A percentile compares a stretch with the other conserved stretches of the same genome.
Evolutionary conservation across 2,113 vertebrate species (phyloP).

Genomic region (Menura novaehollandiae): DNA sequence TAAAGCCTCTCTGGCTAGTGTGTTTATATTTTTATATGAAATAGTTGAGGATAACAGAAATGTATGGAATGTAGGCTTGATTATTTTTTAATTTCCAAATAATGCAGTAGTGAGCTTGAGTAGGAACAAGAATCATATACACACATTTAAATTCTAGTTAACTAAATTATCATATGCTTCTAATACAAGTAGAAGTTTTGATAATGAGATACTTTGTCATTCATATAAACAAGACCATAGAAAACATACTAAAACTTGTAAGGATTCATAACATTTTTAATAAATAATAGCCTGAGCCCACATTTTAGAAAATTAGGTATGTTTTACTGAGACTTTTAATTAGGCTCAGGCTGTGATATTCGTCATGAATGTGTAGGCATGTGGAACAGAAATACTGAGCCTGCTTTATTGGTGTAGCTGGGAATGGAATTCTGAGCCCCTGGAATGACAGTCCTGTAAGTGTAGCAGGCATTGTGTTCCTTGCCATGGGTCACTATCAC

Average conservation of each 20-base stretch:
- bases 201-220: not conserved
- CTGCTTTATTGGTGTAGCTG: not conserved
- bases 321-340: not conserved
- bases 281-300: not conserved
- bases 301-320: not conserved
- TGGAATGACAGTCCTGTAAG: not conserved
- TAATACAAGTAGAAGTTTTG: not conserved
- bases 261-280: not conserved
- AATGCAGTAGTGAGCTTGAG: not conserved
- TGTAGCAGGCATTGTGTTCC: not conserved
- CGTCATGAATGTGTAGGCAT: rapidly evolving
- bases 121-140: not conserved
- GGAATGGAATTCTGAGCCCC: not conserved
- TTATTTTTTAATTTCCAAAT: not conserved
- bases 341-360: not conserved
- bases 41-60: not conserved
- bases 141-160: not conserved
- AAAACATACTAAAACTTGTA: not conserved
- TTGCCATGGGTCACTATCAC: rapidly evolving
- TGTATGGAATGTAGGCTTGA: not conserved
- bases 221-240: not conserved
- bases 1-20: not conserved
- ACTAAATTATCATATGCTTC: not conserved
- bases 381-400: not conserved
- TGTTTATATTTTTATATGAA: not conserved